phyloP scores from a whole-genome alignment of 2,113 vertebrate genomes.

The Nesoenas mayeri region DNA sequence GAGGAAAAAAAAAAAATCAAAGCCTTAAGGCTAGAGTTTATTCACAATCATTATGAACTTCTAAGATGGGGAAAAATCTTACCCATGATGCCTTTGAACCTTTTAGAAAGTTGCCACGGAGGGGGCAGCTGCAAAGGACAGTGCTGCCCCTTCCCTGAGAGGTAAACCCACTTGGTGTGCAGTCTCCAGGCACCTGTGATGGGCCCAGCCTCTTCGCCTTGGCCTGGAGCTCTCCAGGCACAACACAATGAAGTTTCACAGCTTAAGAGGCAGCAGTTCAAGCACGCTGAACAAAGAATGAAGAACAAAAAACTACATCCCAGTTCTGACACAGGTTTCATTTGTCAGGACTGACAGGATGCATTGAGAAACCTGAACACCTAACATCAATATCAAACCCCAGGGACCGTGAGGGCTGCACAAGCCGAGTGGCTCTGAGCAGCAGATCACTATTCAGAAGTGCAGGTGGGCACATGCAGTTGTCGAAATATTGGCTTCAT shows the following conservation, averaged over 20 bases:
- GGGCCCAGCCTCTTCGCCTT: not conserved
- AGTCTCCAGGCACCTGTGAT: accelerated
- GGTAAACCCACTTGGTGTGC: accelerated
- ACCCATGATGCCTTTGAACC: not conserved
- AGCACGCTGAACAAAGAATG: not conserved
- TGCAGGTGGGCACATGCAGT: not conserved
- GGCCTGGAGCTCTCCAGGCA: not conserved
- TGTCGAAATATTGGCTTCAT: not conserved
- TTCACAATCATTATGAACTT: not conserved
- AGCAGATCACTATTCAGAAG: not conserved
- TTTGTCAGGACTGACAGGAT: not conserved
- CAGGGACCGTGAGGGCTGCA: not conserved
- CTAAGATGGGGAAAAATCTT: not conserved
- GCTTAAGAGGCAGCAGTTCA: not conserved
- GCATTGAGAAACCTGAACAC: accelerated
- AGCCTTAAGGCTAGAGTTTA: not conserved
- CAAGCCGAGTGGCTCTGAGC: accelerated
- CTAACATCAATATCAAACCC: too few relatives aligned
- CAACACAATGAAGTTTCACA: not conserved
- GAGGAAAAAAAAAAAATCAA: accelerated
- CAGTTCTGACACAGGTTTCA: not conserved
- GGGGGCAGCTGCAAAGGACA: not conserved
- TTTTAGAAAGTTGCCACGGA: not conserved
- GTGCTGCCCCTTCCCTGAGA: not conserved
- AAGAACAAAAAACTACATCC: not conserved